Conservation (phyloP, 2,888 invertebrate species). For the Ctenicera cuprea region DNA sequence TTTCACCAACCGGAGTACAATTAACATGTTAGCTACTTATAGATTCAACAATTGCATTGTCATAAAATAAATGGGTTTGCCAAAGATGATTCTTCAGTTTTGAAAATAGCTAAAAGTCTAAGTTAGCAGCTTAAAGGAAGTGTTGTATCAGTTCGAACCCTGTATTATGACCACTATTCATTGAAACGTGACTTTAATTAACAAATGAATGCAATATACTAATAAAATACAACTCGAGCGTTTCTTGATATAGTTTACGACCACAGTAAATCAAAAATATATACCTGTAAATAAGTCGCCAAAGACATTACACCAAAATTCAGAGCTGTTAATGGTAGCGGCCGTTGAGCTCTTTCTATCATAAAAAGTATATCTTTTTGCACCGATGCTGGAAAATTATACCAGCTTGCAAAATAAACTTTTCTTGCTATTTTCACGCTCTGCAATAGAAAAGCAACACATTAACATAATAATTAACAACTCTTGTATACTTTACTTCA, state of each 20-base stretch:
- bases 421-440: constrained; percentile 56
- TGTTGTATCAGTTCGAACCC: too few species aligned
- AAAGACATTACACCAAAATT: constrained; percentile 61
- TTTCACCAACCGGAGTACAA: too few species aligned
- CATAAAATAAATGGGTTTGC: too few species aligned
- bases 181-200: too few species aligned
- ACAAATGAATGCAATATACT: too few species aligned
- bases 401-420: constrained; percentile 60
- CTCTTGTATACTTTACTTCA: constrained; percentile 53
- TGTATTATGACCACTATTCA: too few species aligned
- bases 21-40: too few species aligned
- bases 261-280: not conserved
- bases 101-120: too few species aligned
- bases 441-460: constrained; percentile 49
- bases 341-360: constrained; percentile 61
- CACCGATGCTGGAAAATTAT: constrained; percentile 51
- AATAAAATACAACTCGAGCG: not conserved
- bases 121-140: too few species aligned
- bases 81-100: too few species aligned
- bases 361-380: constrained; percentile 59
- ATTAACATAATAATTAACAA: not conserved
- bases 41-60: too few species aligned
- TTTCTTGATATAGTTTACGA: too few species aligned
- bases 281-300: constrained; percentile 45
- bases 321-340: constrained; percentile 60